Evolutionary conservation across 2,797 vertebrate genomes (phyloP), one percentile per base, ranked within the genome.

Genomic region (Diplodus puntazzo): DNA sequence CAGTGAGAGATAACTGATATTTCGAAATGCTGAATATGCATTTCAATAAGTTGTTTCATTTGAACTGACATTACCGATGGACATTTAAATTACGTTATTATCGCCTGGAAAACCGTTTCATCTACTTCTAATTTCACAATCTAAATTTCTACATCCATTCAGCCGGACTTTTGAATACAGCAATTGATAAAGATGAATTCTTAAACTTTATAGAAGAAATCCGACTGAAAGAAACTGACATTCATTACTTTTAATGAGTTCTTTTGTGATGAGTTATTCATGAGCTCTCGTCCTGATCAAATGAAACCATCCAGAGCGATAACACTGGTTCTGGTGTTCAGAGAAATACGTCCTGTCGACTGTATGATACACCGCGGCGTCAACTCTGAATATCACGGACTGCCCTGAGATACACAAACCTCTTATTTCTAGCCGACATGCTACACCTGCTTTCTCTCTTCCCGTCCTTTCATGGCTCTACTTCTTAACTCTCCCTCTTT

Each of bases 371-470:
- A 76, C 34, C 48, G 21, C 46, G 23, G 69, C 43, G 62, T 80
- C 52, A 66, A 21, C 62, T 82, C 71, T 58, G 61, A 77, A 77
- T 68, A 80, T 75, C 48, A 73, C 72, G 53, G 21, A 54, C 48
- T 63, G 66, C 73, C 52, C 62, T 74, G n/a, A 21, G 69, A 81
- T 18, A 77, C 4, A 1, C 11, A 23, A 39, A 11, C 55, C 61
- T 34, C 65, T 86, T 81, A 82, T 68, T 81, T 86, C 68, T 69
- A 85, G 63, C 55, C 18, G 57, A 79, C 71, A 55, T 69, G 66
- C 80, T 79, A 45, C 85, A 89, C 82, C 78, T 83, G 69, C 65
- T 83, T 66, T n/a, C 77, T 48, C 17, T 55, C 39, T 67, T 74
- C 55, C 25, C 65, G 16, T 50, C 57, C 61, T 84, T 70, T 71